phyloP scores from a whole-genome alignment of 2,888 invertebrate genomes.

The Cacoxenus indagator region DNA sequence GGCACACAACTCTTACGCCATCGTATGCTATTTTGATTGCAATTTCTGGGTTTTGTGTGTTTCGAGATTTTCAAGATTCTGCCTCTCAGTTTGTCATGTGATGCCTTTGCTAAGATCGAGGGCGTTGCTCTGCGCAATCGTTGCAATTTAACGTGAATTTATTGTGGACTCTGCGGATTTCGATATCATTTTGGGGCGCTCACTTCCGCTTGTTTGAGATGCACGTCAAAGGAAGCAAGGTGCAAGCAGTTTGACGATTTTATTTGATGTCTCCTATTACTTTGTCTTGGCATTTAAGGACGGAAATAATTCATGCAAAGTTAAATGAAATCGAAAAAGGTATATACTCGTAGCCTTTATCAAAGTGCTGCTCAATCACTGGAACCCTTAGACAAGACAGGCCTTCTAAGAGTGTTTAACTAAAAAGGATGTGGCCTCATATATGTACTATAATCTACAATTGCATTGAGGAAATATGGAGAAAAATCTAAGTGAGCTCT shows the following conservation, averaged over 20 bases:
- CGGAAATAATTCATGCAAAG: no score
- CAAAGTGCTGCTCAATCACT: no score
- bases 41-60: background rate
- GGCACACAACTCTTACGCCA: background rate
- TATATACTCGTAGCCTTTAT: no score
- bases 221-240: background rate
- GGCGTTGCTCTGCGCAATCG: slow-evolving; percentile 15
- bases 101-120: background rate
- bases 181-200: background rate
- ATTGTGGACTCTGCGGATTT: background rate
- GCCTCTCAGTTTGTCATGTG: background rate
- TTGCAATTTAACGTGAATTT: slow-evolving; percentile 7
- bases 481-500: no score
- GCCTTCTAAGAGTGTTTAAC: no score
- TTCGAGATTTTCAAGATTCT: background rate
- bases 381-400: no score
- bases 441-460: no score
- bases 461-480: no score
- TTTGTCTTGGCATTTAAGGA: no score
- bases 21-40: slow-evolving; percentile 8
- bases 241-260: background rate
- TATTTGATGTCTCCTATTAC: background rate
- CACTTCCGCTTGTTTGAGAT: slow-evolving; percentile 4
- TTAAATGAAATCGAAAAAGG: no score
- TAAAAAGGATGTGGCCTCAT: no score